Conservation (phyloP, 37 sponge, comb jelly and placozoan species). For the Agelas oroides region DNA sequence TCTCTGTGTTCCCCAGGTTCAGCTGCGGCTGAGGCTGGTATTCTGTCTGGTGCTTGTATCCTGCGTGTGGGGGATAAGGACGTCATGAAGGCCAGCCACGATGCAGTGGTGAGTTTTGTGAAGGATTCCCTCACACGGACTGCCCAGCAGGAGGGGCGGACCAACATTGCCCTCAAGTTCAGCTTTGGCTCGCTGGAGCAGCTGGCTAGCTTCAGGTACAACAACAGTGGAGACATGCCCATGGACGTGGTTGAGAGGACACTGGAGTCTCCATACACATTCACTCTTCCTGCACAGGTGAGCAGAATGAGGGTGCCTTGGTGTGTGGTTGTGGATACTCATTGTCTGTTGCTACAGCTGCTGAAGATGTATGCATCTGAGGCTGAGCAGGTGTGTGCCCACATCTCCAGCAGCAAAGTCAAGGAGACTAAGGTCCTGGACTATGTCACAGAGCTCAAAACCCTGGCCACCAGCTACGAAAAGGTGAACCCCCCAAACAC, state of each 20-base stretch:
- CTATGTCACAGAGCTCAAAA: constrained; percentile 56
- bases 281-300: constrained; percentile 67
- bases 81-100: constrained; percentile 39
- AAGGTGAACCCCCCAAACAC: background rate
- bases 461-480: constrained; percentile 15
- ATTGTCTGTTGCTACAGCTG: constrained; percentile 10
- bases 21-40: constrained; percentile 61
- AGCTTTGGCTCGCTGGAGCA: constrained; percentile 39
- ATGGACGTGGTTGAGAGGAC: constrained; percentile 41
- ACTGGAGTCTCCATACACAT: constrained; percentile 61
- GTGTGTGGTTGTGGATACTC: background rate
- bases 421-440: background rate
- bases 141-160: background rate
- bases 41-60: constrained; percentile 62
- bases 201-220: constrained; percentile 49
- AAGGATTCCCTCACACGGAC: constrained; percentile 16
- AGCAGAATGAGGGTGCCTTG: background rate
- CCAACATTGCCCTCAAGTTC: constrained; percentile 46
- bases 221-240: constrained; percentile 28
- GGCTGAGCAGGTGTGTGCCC: background rate
- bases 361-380: constrained; percentile 47
- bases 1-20: constrained; percentile 25
- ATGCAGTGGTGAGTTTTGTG: constrained; percentile 55
- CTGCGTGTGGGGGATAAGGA: constrained; percentile 63
- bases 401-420: background rate